Percentiles rank a stretch among this genome's conserved stretches.
Conservation (phyloP, 2,113 vertebrate genomes). For the Illadopsis cleaveri region DNA sequence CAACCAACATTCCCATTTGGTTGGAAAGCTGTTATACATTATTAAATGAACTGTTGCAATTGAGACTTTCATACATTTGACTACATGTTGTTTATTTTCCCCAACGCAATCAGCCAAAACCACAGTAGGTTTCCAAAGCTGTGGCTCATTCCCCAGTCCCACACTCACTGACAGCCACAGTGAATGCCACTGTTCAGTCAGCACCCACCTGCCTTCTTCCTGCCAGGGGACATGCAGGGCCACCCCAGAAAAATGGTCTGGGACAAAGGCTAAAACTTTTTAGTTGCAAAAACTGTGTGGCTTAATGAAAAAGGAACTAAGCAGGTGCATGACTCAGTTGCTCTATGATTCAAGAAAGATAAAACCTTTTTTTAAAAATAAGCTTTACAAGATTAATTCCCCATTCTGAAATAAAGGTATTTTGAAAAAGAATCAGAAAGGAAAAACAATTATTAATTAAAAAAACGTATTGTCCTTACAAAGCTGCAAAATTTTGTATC, state of each 20-base stretch:
- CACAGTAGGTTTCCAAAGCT: background rate
- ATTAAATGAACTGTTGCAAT: background rate
- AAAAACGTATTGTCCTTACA: background rate
- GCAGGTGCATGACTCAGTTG: background rate
- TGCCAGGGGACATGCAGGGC: background rate
- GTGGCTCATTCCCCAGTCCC: background rate
- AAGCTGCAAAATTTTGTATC: background rate
- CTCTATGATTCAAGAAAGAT: background rate
- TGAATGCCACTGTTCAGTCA: background rate
- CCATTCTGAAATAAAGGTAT: background rate
- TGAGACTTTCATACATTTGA: background rate
- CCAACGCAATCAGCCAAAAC: background rate
- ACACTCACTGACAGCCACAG: background rate
- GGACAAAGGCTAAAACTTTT: background rate
- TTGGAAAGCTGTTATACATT: background rate
- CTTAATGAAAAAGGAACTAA: background rate
- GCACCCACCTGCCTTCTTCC: background rate
- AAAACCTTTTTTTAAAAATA: background rate
- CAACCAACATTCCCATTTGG: background rate
- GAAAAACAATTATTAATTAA: background rate
- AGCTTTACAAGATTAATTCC: background rate
- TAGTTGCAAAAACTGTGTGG: background rate
- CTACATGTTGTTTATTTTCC: background rate
- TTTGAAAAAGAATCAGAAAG: background rate
- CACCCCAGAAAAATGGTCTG: background rate